Percentiles rank a stretch among this genome's conserved stretches.
These are phyloP conservation scores for Penaeus chinensis DNA, from an alignment of 1,140 invertebrate genomes.

Conservation along the genomic window DNA sequence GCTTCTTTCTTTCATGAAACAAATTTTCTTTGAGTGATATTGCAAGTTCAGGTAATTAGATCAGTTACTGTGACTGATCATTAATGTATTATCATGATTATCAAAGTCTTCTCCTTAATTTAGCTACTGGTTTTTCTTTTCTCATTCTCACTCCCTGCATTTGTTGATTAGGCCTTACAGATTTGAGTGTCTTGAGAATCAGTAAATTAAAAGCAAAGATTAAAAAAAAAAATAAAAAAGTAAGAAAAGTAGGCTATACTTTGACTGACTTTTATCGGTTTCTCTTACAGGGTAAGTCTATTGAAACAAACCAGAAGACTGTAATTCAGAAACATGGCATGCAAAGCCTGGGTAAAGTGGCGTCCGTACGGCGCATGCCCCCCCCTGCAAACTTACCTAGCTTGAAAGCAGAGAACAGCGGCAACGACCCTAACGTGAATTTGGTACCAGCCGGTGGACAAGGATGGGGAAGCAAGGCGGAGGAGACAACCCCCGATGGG, in stretches of 20 bases:
- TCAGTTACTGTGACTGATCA: too few relatives aligned
- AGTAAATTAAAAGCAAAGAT: background rate
- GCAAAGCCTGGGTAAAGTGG: constrained; percentile 98
- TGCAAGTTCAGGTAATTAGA: background rate
- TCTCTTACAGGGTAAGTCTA: constrained; percentile 82
- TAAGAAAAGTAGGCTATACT: too few relatives aligned
- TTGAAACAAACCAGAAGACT: constrained; percentile 86
- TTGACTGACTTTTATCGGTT: constrained; percentile 27
- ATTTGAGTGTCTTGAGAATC: too few relatives aligned
- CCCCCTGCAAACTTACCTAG: constrained; percentile 97
- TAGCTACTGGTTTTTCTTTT: background rate
- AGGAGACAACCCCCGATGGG: constrained; percentile 66
- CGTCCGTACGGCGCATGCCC: constrained; percentile 82
- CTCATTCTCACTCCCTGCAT: too few relatives aligned
- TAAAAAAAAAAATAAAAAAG: background rate
- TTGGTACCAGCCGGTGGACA: constrained; percentile 79
- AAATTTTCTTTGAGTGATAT: background rate
- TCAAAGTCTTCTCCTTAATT: background rate
- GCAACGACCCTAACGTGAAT: constrained; percentile 80
- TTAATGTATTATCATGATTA: too few relatives aligned
- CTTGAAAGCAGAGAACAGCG: constrained; percentile 92
- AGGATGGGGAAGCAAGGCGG: constrained; percentile 77
- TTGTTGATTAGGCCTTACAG: too few relatives aligned
- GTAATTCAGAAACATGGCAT: constrained; percentile 97
- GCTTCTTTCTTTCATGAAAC: background rate